A percentile compares a stretch with the other conserved stretches of the same genome.
Conservation (phyloP, 2,797 vertebrate species). For the Channa striata region DNA sequence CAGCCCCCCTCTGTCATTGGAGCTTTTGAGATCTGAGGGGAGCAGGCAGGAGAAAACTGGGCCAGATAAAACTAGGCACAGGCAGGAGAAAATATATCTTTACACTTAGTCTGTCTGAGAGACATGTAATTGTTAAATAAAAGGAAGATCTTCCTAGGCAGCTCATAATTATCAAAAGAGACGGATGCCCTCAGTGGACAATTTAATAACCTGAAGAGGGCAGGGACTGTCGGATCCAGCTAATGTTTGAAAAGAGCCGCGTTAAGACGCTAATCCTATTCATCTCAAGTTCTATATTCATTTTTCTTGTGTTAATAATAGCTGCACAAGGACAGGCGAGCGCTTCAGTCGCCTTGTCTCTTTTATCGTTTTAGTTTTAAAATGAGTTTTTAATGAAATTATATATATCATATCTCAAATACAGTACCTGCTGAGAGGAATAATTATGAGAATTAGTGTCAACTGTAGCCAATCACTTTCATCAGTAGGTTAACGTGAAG, state of each 20-base stretch:
- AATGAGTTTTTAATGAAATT: constrained; percentile 65
- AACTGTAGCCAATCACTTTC: constrained; percentile 7
- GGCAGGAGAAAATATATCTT: constrained; percentile 58
- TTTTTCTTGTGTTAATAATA: constrained; percentile 68
- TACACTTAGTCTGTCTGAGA: constrained; percentile 55
- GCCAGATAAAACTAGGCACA: constrained; percentile 64
- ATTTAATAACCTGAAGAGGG: constrained; percentile 70
- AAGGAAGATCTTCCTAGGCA: constrained; percentile 64
- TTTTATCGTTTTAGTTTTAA: constrained; percentile 52
- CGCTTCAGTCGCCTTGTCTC: constrained; percentile 23
- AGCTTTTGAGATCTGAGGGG: constrained; percentile 69
- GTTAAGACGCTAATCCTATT: constrained; percentile 66
- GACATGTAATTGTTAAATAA: constrained; percentile 74
- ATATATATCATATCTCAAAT: constrained; percentile 58
- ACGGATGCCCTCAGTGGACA: constrained; percentile 67
- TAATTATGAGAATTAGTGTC: constrained; percentile 10
- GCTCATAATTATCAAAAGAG: constrained; percentile 71
- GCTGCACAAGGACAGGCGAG: constrained; percentile 51
- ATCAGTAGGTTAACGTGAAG: background rate
- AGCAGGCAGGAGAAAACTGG: constrained; percentile 66
- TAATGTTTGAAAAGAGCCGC: constrained; percentile 70
- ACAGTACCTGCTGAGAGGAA: constrained; percentile 47
- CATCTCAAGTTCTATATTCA: constrained; percentile 62
- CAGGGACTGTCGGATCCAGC: constrained; percentile 57
- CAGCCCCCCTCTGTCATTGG: constrained; percentile 30